A percentile compares a stretch with the other conserved stretches of the same genome.
phyloP scores from a whole-genome alignment of 1,140 invertebrate genomes.

The Sitophilus oryzae region DNA sequence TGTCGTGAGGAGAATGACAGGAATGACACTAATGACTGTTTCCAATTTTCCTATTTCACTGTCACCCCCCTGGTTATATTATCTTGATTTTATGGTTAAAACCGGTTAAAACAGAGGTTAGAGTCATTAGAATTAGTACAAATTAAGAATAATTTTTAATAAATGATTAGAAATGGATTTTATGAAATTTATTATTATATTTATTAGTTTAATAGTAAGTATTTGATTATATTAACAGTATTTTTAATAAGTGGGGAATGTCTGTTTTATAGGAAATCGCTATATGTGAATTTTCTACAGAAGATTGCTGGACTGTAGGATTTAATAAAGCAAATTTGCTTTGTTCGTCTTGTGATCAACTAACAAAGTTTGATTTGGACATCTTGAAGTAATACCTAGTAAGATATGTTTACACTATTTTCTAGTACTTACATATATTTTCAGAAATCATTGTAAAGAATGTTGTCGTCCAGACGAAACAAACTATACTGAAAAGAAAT shows the following conservation, averaged over 20 bases:
- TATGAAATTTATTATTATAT: neutral
- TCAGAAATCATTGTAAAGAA: constrained; percentile 67
- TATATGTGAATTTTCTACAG: constrained; percentile 59
- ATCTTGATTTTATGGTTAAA: too few relatives aligned
- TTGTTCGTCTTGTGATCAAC: constrained; percentile 82
- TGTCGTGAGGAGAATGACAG: too few relatives aligned
- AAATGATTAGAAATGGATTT: too few relatives aligned
- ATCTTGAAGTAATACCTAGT: constrained; percentile 51
- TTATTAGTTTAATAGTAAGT: neutral
- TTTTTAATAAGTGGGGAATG: too few relatives aligned
- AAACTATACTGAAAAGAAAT: constrained; percentile 58
- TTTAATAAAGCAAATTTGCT: constrained; percentile 80
- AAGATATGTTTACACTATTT: constrained; percentile 2
- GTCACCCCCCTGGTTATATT: too few relatives aligned
- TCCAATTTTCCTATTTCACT: too few relatives aligned
- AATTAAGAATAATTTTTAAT: too few relatives aligned
- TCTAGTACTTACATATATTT: constrained; percentile 12
- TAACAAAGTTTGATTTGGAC: constrained; percentile 70
- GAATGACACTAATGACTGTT: too few relatives aligned
- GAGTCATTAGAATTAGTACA: too few relatives aligned
- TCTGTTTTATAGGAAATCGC: constrained; percentile 12
- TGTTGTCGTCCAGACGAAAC: constrained; percentile 66
- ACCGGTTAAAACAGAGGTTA: too few relatives aligned
- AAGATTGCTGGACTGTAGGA: constrained; percentile 80
- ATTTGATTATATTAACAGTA: too few relatives aligned